A percentile compares a stretch with the other conserved stretches of the same genome.
Evolutionary conservation across 2,797 vertebrate species (phyloP).

Genomic region (Pseudotriccus pelzelni): DNA sequence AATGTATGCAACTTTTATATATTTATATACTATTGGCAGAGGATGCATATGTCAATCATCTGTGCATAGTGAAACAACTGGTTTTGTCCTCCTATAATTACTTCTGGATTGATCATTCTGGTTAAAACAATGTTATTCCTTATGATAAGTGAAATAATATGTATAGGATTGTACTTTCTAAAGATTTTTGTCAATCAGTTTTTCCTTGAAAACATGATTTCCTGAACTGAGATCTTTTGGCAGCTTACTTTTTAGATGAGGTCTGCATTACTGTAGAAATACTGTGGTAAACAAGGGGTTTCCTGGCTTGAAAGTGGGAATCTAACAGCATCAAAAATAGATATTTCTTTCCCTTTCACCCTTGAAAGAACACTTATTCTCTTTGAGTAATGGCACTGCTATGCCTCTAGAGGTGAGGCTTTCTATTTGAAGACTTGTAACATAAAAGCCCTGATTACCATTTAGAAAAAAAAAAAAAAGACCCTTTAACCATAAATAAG

Average conservation of each 20-base stretch:
- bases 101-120: background rate
- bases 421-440: conserved; percentile 15
- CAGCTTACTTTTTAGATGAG: background rate
- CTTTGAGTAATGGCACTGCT: background rate
- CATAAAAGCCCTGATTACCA: conserved; percentile 1
- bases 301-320: background rate
- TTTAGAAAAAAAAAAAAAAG: background rate
- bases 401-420: conserved; percentile 18
- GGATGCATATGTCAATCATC: background rate
- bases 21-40: background rate
- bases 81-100: background rate
- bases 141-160: background rate
- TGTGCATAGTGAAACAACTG: background rate
- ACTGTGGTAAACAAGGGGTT: conserved; percentile 1
- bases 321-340: conserved; percentile 3
- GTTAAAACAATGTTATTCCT: background rate
- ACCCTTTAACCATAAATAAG: background rate
- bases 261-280: background rate
- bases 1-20: background rate
- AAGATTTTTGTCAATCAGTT: background rate
- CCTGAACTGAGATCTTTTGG: background rate
- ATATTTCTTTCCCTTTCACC: background rate
- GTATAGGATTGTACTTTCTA: background rate
- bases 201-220: background rate
- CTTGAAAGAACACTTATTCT: background rate